Evolutionary conservation across 2,797 vertebrate genomes (phyloP), one percentile per base, ranked within the genome.

Genomic region (Gadopsis bispinosus): DNA sequence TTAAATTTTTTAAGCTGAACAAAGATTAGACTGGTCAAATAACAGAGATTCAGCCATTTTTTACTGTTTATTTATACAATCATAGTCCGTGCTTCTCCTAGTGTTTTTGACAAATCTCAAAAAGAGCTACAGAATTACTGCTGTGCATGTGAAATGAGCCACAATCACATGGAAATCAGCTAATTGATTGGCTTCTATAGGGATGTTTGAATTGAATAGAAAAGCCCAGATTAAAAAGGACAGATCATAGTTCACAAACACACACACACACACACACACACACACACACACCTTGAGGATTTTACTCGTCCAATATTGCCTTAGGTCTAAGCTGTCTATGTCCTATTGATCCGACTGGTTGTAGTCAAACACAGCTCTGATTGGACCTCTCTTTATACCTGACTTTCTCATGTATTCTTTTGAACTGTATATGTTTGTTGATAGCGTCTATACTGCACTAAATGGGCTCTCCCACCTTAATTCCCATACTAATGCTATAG

Each of bases 111-210:
- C 62, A 69, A 55, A 79, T 72, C 68, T 67, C n/a, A 33, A 37
- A 51, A 66, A 60, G 31, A 82, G 51, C 77, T 65, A 6, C 20
- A 37, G 39, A 76, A 31, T 53, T 69, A 67, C 81, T 65, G 60
- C 59, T 41, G 20, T 39, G 75, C 66, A 74, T 84, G 77, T 80
- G 72, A 89, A 87, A 83, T 56, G 12, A 77, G 69, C 26, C 60
- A 43, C 41, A 58, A 35, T 79, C 39, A 62, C 70, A 88, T 79
- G 77, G 76, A 86, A 83, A 84, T 86, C 26, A 26, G 33, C 55
- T 66, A 43, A 92, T 91, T 77, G 92, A 93, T 93, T 4, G 8
- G 56, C 63, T 74, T 89, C 86, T 91, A 92, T 93, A 89, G 60
- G 78, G 75, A 88, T 88, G 88, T 88, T 92, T 80, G 81, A 87